Evolutionary conservation across 2,113 vertebrate species (phyloP), one percentile per base, ranked within the genome.

Genomic region (Dicrurus megarhynchus): DNA sequence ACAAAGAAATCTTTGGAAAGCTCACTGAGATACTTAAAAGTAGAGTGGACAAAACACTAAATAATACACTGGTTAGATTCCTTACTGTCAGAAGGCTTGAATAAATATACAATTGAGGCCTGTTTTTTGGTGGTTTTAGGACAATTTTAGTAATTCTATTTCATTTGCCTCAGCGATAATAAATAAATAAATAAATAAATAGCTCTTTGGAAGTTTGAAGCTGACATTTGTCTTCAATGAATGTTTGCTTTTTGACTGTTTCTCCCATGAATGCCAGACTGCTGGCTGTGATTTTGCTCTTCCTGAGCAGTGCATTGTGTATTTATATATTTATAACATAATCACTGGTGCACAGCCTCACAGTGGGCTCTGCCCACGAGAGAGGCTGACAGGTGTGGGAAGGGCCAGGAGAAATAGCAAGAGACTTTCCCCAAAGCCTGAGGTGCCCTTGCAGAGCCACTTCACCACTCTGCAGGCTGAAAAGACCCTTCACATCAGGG

Each of bases 161-260:
- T 92, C 14, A 24, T 88, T 92, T 93, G 28, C 53, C 18, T 84
- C 35, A 19, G 22, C 35, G 28, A 16, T 28, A 69, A 19, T 60
- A 77, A 88, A 80, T 65, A 89, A 69, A 19, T 60, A 77, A 88
- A 80, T 65, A 89, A 94, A 83, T 68, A 84, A 95, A 83, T 59
- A 90, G 67, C 63, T 47, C 30, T 70, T 90, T 63, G 56, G 68
- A 92, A 63, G 50, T 88, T 44, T 67, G 90, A 77, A 46, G 47
- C 33, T 93, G 85, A 71, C 63, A 64, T 84, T 93, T 91, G 71
- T 74, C n/a, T 70, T 80, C 83, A 86, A 74, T 80, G 78, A 89
- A 70, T 0, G 1, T 39, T 87, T 83, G 63, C 6, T 76, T 92
- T 95, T 49, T 57, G n/a, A 46, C 49, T 61, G 52, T 4, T 28